phyloP scores from a whole-genome alignment of 1,140 invertebrate genomes.

The Ridgeia piscesae region DNA sequence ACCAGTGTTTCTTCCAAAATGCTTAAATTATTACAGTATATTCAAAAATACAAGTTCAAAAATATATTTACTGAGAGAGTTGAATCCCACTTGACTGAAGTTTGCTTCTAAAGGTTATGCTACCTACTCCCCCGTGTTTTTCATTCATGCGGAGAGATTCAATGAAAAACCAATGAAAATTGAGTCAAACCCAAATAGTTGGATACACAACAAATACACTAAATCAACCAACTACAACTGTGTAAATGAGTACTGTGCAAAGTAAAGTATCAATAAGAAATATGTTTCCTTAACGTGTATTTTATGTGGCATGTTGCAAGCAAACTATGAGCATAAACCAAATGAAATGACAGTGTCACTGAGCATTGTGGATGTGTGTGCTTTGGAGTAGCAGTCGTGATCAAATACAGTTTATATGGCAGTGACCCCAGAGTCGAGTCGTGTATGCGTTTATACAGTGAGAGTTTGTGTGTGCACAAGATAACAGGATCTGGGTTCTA shows the following conservation, averaged over 20 bases:
- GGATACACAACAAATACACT: neutral
- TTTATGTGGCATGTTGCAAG: neutral
- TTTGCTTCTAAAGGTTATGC: too few relatives aligned
- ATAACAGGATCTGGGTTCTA: neutral
- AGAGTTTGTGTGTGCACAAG: neutral
- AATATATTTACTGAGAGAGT: too few relatives aligned
- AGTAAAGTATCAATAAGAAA: neutral
- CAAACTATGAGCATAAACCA: neutral
- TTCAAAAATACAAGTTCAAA: too few relatives aligned
- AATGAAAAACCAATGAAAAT: too few relatives aligned
- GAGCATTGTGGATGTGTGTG: neutral
- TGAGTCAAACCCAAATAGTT: neutral
- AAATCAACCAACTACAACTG: neutral
- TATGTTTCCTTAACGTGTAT: neutral
- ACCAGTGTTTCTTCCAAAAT: too few relatives aligned
- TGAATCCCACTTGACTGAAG: too few relatives aligned
- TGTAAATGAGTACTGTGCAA: neutral
- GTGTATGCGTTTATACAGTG: neutral
- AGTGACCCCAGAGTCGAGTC: neutral
- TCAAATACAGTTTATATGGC: slow-evolving; percentile 1
- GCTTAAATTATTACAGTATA: too few relatives aligned
- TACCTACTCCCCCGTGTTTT: too few relatives aligned
- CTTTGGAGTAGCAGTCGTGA: neutral
- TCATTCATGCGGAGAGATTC: too few relatives aligned
- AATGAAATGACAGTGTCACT: neutral